A percentile compares a stretch with the other conserved stretches of the same genome.
phyloP scores from a whole-genome alignment of 1,140 invertebrate genomes.

The Danaus plexippus region DNA sequence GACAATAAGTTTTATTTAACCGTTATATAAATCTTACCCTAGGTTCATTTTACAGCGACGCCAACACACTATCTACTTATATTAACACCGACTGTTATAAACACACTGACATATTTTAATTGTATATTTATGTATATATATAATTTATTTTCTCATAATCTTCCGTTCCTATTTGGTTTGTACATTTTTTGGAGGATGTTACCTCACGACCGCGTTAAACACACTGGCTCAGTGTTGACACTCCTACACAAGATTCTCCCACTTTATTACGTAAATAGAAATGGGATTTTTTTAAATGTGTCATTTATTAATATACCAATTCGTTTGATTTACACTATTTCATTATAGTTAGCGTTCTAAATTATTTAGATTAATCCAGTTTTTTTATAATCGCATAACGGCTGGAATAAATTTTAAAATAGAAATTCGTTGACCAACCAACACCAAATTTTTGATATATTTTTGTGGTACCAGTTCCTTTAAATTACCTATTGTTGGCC shows the following conservation, averaged over 20 bases:
- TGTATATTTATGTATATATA: slow-evolving; percentile 15
- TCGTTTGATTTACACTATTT: background rate
- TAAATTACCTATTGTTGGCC: background rate
- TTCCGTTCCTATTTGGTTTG: slow-evolving; percentile 15
- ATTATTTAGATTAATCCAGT: background rate
- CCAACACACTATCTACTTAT: slow-evolving; percentile 21
- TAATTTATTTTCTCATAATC: slow-evolving; percentile 25
- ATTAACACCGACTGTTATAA: slow-evolving; percentile 34
- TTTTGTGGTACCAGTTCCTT: background rate
- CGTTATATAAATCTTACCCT: slow-evolving; percentile 25
- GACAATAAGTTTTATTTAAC: background rate
- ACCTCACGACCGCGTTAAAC: slow-evolving; percentile 20
- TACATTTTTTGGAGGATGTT: slow-evolving; percentile 27
- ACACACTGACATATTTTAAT: slow-evolving; percentile 28
- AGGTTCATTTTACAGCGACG: slow-evolving; percentile 21
- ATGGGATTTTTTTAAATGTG: slow-evolving; percentile 7
- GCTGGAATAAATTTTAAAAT: no score
- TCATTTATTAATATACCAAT: slow-evolving; percentile 5
- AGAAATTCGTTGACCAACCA: no score
- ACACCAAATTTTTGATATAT: no score
- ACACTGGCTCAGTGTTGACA: slow-evolving; percentile 24
- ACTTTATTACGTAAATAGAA: slow-evolving; percentile 11
- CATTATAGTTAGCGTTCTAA: background rate
- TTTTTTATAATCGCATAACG: no score
- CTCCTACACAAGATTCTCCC: slow-evolving; percentile 16